Evolutionary conservation across 92 coral and sea anemone genomes (phyloP), one percentile per base, ranked within the genome.

Genomic region (Epizoanthus scotinus): DNA sequence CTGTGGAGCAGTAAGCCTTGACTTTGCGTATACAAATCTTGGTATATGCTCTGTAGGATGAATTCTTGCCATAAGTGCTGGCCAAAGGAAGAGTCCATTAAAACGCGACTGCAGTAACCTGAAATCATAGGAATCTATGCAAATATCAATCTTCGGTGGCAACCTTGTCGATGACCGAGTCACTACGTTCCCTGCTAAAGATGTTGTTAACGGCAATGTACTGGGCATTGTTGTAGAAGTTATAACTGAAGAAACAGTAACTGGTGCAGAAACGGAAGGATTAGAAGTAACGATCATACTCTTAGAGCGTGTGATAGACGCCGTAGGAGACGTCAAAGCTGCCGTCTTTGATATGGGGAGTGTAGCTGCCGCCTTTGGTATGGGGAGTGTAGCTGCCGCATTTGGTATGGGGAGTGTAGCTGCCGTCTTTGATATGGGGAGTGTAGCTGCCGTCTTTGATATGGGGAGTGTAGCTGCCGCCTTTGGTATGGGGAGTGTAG

Each of bases 61-160:
- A 62, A 93, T 82, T 71, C 77, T 89, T 8, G 94, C 85, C 84
- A 95, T 78, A 21, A 95, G 83, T 63, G 92, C 88, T 2, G 99
- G 99, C 99, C 99, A 95, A 63, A 91, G 82, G 72, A 95, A 95
- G 18, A 95, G 82, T 53, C 98, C 89, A 20, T 82, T 86, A 72
- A 95, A 95, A 50, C 99, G 94, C 25, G 91, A 83, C 18, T 88
- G 75, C 52, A 95, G 87, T 70, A 91, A 71, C 71, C 87, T 90
- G 83, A 91, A 93, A 40, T 90, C 90, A 49, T 78, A 56, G 12
- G 98, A 71, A 78, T 92, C 86, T 8, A 90, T 79, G 65, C 86
- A 90, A 29, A 56, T 26, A 21, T 12, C 62, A 21, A 8, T 2
- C 21, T 58, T 12, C 47, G 82, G 40, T 15, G 25, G 36, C 55